These are phyloP conservation scores for Drosophila vallismaia DNA, from an alignment of 2,888 invertebrate species.

Conservation along the genomic window DNA sequence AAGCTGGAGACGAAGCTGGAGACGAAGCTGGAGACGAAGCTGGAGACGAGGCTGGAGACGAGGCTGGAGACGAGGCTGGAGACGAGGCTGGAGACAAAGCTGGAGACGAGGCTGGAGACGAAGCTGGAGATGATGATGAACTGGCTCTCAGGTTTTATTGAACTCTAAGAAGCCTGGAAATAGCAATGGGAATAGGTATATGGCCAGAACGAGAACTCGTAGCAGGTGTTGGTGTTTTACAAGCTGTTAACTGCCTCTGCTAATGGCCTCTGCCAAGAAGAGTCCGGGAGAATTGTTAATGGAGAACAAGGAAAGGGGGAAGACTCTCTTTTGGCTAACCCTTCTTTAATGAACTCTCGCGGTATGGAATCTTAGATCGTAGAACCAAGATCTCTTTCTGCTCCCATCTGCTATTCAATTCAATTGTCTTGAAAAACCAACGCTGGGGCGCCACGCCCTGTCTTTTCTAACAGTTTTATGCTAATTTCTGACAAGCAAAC, in stretches of 20 bases:
- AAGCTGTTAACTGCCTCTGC: constrained; percentile 75
- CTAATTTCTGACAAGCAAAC: constrained; percentile 62
- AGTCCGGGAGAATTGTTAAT: constrained; percentile 1
- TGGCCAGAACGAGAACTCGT: constrained; percentile 48
- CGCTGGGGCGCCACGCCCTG: constrained; percentile 18
- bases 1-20: constrained; percentile 10
- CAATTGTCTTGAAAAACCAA: constrained; percentile 45
- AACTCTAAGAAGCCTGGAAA: constrained; percentile 51
- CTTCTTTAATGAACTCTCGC: constrained; percentile 42
- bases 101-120: constrained; percentile 3
- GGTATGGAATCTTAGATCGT: constrained; percentile 10
- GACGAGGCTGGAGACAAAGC: constrained; percentile 2
- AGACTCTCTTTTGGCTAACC: constrained; percentile 21
- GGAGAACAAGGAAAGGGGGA: constrained; percentile 1
- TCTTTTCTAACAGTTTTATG: constrained; percentile 75
- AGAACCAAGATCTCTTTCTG: constrained; percentile 2
- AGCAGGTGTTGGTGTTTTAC: constrained; percentile 76
- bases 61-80: constrained; percentile 11
- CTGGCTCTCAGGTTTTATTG: constrained; percentile 65
- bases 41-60: constrained; percentile 3
- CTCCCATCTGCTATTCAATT: constrained; percentile 47
- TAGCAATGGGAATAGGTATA: constrained; percentile 17
- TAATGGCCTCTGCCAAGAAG: constrained; percentile 63
- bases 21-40: constrained; percentile 5
- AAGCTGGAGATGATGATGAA: constrained; percentile 41